Evolutionary conservation across 2,113 vertebrate genomes (phyloP), one percentile per base, ranked within the genome.

Genomic region (Leptodactylus fuscus): DNA sequence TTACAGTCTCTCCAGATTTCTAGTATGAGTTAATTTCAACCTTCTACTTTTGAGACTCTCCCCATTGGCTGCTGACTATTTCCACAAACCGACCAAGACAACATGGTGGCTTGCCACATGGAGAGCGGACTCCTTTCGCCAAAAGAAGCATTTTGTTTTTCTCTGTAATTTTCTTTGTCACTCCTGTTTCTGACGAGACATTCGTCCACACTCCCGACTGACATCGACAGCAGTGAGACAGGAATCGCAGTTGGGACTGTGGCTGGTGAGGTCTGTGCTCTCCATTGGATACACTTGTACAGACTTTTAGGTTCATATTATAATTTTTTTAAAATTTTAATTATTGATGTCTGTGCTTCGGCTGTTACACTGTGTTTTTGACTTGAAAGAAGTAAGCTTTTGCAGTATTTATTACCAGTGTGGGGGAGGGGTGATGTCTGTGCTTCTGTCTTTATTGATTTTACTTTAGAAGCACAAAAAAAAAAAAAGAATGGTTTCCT

Each of bases 361-460:
- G 90, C 92, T 90, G 77, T 89, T 89, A 87, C 73, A 89, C 91
- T 89, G 87, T 83, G 87, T 87, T 90, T 92, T n/a, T 89, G 91
- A 93, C 91, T 90, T 85, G 89, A 86, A 87, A 89, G 89, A 91
- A 82, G 89, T 83, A 89, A 88, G 89, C 90, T 93, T 91, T 65
- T 62, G 92, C 90, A 73, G 53, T 94, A 93, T 95, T 95, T 94
- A 94, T 95, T 94, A 92, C 90, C 91, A 86, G 36, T 44, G 1
- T 1, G 27, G 82, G 76, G 70, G 48, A 38, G 18, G 36, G 32
- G 41, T 3, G 16, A n/a, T 27, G 24, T 77, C 24, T 5, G 48
- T 53, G 48, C 48, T 53, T 77, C 48, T 65, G 60, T 32, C 24
- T 22, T 34, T 18, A 53, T 53, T 53, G 34, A 34, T 53, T 32